Conservation (phyloP, 2,113 vertebrate genomes). For the Rhabdomys dilectus region DNA sequence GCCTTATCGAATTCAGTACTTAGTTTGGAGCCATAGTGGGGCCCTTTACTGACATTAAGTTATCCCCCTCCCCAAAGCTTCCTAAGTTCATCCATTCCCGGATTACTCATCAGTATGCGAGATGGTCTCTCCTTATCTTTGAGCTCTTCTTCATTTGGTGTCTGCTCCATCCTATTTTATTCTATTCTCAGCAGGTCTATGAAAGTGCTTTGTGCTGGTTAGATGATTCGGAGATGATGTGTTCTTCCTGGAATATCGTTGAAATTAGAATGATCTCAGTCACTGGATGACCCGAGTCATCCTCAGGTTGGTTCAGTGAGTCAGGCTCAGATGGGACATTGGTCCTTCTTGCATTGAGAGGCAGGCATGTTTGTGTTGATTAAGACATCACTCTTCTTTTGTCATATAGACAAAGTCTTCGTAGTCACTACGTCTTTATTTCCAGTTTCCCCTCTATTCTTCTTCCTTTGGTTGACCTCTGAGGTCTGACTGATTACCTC, state of each 20-base stretch:
- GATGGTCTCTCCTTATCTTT: not conserved
- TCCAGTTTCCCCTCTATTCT: not conserved
- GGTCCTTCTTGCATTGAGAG: not conserved
- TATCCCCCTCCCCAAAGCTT: slow-evolving; percentile 83
- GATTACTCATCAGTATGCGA: not conserved
- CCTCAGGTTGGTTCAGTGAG: not conserved
- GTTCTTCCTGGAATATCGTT: not conserved
- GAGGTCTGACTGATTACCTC: not conserved
- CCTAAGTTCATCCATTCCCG: slow-evolving; percentile 75
- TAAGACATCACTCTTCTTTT: not conserved
- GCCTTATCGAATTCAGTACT: slow-evolving; percentile 94
- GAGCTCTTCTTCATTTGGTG: not conserved
- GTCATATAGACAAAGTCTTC: too few relatives aligned
- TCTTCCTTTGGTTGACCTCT: not conserved
- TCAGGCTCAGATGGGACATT: not conserved
- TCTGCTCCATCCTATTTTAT: not conserved
- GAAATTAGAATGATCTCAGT: not conserved
- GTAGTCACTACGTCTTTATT: not conserved
- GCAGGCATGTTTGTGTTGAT: not conserved
- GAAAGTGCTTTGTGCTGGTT: not conserved
- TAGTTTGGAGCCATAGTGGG: slow-evolving; percentile 93
- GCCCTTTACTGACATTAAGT: slow-evolving; percentile 88
- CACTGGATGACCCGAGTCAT: not conserved
- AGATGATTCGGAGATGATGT: not conserved
- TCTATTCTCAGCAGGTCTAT: not conserved